A percentile compares a stretch with the other conserved stretches of the same genome.
phyloP scores from a whole-genome alignment of 2,113 vertebrate species.

The Albula goreensis region DNA sequence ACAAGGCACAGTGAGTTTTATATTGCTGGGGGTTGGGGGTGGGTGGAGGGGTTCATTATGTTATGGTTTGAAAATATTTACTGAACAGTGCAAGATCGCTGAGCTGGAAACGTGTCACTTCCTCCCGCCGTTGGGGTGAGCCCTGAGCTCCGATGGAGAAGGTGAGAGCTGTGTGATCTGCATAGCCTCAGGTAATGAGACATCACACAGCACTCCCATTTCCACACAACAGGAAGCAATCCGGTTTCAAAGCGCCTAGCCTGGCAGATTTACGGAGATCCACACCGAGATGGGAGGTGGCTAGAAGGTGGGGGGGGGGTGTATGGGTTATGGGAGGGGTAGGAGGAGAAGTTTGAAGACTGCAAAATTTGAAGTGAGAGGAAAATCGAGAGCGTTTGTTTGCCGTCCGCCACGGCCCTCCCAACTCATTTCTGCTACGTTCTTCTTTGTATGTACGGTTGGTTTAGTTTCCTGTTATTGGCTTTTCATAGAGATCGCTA shows the following conservation, averaged over 20 bases:
- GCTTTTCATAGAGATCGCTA: background rate
- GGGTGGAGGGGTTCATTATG: background rate
- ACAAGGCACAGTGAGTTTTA: background rate
- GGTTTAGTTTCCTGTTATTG: background rate
- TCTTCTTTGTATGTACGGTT: background rate
- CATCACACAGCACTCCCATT: slow-evolving; percentile 50
- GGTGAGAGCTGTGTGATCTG: slow-evolving; percentile 46
- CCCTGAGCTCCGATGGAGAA: slow-evolving; percentile 33
- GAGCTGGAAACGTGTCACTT: slow-evolving; percentile 21
- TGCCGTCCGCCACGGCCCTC: background rate
- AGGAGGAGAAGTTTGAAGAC: no score
- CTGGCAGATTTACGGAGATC: background rate
- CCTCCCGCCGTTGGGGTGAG: slow-evolving; percentile 23
- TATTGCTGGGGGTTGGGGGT: background rate
- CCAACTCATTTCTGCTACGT: background rate
- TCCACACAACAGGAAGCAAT: slow-evolving; percentile 45
- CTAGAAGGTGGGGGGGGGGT: background rate
- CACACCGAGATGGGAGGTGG: background rate
- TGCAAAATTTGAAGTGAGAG: no score
- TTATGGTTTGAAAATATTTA: background rate
- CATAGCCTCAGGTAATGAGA: slow-evolving; percentile 51
- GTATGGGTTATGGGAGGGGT: no score
- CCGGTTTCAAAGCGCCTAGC: slow-evolving; percentile 38
- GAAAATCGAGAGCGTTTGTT: background rate
- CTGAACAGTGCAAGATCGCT: slow-evolving; percentile 8